phyloP scores from a whole-genome alignment of 2,113 vertebrate species.

The Calyptommatus sinebrachiatus region DNA sequence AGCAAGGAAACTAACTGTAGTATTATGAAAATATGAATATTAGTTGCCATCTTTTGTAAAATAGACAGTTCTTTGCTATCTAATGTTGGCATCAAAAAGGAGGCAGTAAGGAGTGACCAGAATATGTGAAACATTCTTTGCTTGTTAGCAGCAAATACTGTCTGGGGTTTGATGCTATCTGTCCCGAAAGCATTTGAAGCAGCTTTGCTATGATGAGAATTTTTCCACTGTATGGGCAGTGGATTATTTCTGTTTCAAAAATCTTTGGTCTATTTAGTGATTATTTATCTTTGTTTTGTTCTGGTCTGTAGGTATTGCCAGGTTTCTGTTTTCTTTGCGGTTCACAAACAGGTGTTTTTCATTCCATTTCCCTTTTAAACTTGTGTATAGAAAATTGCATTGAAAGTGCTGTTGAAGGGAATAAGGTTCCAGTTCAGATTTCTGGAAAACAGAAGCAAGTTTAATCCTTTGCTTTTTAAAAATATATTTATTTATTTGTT shows the following conservation, averaged over 20 bases:
- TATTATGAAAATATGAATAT: not conserved
- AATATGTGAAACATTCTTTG: not conserved
- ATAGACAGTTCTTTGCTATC: not conserved
- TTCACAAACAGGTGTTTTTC: not conserved
- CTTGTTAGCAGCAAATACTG: not conserved
- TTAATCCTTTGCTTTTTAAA: not conserved
- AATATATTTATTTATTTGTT: no score
- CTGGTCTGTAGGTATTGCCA: no score
- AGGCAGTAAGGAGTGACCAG: no score
- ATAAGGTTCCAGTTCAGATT: not conserved
- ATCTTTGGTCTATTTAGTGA: not conserved
- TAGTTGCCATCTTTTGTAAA: not conserved
- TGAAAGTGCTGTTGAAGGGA: not conserved
- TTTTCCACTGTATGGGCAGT: not conserved
- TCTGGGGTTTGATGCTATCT: not conserved
- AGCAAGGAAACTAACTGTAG: no score
- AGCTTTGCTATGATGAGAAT: slow-evolving; percentile 3
- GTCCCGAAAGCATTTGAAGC: not conserved
- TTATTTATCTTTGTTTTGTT: not conserved
- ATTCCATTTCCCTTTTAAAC: not conserved
- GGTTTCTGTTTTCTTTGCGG: not conserved
- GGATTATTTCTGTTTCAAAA: not conserved
- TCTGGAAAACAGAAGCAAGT: not conserved
- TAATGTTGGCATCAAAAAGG: no score
- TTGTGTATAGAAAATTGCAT: not conserved